Conservation (phyloP, 2,888 invertebrate species). For the Andrena hattorfiana region DNA sequence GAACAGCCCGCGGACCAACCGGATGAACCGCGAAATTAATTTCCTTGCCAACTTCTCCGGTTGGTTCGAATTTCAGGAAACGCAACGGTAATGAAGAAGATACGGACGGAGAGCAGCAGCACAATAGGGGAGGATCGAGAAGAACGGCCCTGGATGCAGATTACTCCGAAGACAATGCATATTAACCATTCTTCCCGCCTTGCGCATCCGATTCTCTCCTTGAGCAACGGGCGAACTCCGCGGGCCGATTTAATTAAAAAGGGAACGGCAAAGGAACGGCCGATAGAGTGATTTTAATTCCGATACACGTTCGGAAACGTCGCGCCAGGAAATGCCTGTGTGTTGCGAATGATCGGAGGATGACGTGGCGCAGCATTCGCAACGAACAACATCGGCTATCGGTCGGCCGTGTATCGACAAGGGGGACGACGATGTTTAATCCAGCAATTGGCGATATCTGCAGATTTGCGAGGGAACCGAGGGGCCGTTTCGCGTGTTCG, state of each 20-base stretch:
- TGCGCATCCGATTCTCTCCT: not conserved
- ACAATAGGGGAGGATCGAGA: constrained; percentile 2
- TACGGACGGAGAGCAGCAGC: not conserved
- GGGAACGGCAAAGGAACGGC: not conserved
- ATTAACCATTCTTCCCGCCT: not conserved
- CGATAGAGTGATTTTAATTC: not conserved
- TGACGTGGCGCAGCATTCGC: not conserved
- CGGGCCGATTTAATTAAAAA: not conserved
- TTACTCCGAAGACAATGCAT: not conserved
- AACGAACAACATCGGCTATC: constrained; percentile 58
- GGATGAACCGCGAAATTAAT: constrained; percentile 70
- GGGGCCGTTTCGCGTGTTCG: constrained; percentile 43
- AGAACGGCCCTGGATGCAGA: not conserved
- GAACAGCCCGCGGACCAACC: constrained; percentile 34
- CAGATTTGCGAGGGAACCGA: constrained; percentile 47
- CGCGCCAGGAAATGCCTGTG: not conserved
- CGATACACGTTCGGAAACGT: not conserved
- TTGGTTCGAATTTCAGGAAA: constrained; percentile 33
- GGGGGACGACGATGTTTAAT: constrained; percentile 56
- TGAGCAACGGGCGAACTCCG: not conserved
- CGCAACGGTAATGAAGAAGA: constrained; percentile 37
- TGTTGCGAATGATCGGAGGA: constrained; percentile 6
- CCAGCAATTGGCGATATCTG: constrained; percentile 55
- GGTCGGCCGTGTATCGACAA: constrained; percentile 55
- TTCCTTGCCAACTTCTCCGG: constrained; percentile 47